Evolutionary conservation across 2,888 invertebrate genomes (phyloP).

Genomic region (Drosophila demipolita): DNA sequence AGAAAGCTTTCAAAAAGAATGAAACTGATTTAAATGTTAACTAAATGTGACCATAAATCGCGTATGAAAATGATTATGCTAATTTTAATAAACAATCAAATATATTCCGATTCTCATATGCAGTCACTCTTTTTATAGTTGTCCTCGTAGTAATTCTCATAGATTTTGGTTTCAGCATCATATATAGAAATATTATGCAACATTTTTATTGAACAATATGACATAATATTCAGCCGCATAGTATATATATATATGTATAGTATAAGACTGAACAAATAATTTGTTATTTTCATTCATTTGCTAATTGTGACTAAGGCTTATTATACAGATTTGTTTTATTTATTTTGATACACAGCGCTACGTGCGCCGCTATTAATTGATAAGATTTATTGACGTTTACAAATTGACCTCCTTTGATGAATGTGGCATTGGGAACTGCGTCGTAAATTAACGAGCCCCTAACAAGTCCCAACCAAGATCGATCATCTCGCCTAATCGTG

Average conservation of each 20-base stretch:
- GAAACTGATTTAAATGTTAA: background rate
- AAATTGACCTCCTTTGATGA: conserved; percentile 48
- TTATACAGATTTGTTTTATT: background rate
- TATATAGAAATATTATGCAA: conserved; percentile 52
- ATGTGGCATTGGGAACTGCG: conserved; percentile 34
- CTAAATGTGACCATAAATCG: background rate
- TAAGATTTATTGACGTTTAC: conserved; percentile 75
- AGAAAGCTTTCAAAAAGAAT: conserved; percentile 17
- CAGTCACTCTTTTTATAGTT: conserved; percentile 5
- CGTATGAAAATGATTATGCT: background rate
- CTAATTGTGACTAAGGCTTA: background rate
- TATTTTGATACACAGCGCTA: conserved; percentile 12
- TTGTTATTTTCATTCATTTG: background rate
- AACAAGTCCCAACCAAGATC: conserved; percentile 10
- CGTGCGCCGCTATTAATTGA: conserved; percentile 51
- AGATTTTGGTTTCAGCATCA: conserved; percentile 12
- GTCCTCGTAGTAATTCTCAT: conserved; percentile 1
- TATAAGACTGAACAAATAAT: background rate
- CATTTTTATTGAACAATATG: conserved; percentile 58
- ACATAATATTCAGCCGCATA: background rate
- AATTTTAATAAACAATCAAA: background rate
- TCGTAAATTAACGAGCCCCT: conserved; percentile 50
- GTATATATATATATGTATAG: background rate
- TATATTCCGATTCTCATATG: background rate
- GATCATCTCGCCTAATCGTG: conserved; percentile 48